phyloP scores from a whole-genome alignment of 1,140 invertebrate species.

The Geopemphigus sp. region DNA sequence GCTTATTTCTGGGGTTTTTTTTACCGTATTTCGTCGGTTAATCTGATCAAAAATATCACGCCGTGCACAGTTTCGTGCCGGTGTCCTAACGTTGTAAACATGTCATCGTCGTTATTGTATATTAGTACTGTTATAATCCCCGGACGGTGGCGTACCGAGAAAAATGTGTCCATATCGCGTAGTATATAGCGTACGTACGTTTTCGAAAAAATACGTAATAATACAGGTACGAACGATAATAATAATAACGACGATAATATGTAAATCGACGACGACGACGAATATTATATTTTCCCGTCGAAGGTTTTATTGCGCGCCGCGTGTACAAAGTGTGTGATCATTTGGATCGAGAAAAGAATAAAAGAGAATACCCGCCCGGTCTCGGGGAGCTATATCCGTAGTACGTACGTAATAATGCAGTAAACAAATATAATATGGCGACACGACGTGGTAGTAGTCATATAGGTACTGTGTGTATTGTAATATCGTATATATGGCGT shows the following conservation, averaged over 20 bases:
- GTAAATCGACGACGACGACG: conserved; percentile 1
- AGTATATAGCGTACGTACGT: background rate
- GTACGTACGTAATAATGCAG: background rate
- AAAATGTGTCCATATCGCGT: background rate
- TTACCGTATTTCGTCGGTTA: too few relatives aligned
- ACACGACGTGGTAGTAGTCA: too few relatives aligned
- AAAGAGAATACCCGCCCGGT: too few relatives aligned
- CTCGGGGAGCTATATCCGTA: background rate
- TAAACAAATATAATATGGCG: background rate
- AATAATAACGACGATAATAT: background rate
- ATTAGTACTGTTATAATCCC: background rate
- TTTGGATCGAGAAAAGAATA: background rate
- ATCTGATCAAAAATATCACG: too few relatives aligned
- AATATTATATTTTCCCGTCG: conserved; percentile 14
- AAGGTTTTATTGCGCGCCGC: conserved; percentile 25
- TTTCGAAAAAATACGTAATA: conserved; percentile 13
- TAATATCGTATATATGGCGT: background rate
- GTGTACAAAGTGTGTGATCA: background rate
- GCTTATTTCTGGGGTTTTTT: too few relatives aligned
- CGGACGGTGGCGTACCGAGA: background rate
- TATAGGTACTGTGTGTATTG: too few relatives aligned
- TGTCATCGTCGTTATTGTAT: too few relatives aligned
- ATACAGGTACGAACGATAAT: background rate
- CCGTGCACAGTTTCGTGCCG: too few relatives aligned
- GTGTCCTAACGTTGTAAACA: too few relatives aligned